Percentiles rank a stretch among this genome's conserved stretches.
phyloP scores from a whole-genome alignment of 2,888 invertebrate species.

The Cremastinae sp. region DNA sequence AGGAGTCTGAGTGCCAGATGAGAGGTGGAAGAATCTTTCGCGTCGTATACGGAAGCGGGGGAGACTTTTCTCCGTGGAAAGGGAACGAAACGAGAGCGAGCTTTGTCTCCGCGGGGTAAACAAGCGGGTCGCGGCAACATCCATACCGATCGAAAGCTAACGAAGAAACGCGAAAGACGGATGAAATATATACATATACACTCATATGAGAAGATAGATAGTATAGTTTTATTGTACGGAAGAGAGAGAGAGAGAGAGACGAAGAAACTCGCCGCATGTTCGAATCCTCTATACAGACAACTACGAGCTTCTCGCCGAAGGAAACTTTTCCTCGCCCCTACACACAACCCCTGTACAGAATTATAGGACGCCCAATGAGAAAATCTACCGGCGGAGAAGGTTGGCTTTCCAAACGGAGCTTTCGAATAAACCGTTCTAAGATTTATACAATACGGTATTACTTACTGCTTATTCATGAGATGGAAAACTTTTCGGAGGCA shows the following conservation, averaged over 20 bases:
- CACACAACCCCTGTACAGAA: constrained; percentile 35
- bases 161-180: background rate
- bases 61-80: constrained; percentile 49
- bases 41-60: constrained; percentile 51
- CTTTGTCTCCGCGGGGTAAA: constrained; percentile 67
- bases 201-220: too few species aligned
- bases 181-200: too few species aligned
- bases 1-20: constrained; percentile 45
- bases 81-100: constrained; percentile 60
- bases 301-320: constrained; percentile 52
- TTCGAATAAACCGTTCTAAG: constrained; percentile 52
- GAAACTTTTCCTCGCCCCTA: constrained; percentile 56
- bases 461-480: constrained; percentile 59
- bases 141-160: constrained; percentile 25
- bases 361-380: constrained; percentile 13
- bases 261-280: constrained; percentile 57
- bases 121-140: constrained; percentile 60
- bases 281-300: constrained; percentile 49
- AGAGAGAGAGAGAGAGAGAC: constrained; percentile 28
- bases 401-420: constrained; percentile 54
- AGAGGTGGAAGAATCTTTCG: constrained; percentile 45
- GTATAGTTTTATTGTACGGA: background rate
- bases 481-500: constrained; percentile 42
- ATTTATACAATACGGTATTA: constrained; percentile 60
- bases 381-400: constrained; percentile 28